A percentile compares a stretch with the other conserved stretches of the same genome.
phyloP scores from a whole-genome alignment of 2,888 invertebrate species.

The Agrochola lychnidis region DNA sequence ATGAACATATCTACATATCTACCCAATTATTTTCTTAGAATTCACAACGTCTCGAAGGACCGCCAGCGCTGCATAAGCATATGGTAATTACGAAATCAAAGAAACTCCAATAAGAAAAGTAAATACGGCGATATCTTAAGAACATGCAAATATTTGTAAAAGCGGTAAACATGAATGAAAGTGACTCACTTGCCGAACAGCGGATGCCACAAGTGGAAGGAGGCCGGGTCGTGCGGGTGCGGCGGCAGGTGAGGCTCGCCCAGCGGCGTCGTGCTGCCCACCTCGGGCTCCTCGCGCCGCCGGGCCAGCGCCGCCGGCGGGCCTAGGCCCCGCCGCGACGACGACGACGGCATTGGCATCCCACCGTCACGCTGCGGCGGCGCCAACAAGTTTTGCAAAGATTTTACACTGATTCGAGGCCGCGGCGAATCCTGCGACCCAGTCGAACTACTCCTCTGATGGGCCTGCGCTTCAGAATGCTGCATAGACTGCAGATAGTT shows the following conservation, averaged over 20 bases:
- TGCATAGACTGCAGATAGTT: slow-evolving; percentile 85
- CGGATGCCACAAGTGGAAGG: slow-evolving; percentile 95
- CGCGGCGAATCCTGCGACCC: slow-evolving; percentile 87
- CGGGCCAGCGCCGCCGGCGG: slow-evolving; percentile 85
- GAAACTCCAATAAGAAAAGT: slow-evolving; percentile 49
- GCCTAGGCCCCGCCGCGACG: slow-evolving; percentile 75
- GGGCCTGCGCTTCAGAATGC: slow-evolving; percentile 75
- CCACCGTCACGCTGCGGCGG: slow-evolving; percentile 79
- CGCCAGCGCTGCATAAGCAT: slow-evolving; percentile 27
- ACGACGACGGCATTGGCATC: slow-evolving; percentile 75
- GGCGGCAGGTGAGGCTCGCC: slow-evolving; percentile 86
- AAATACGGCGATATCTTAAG: slow-evolving; percentile 55
- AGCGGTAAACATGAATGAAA: slow-evolving; percentile 54
- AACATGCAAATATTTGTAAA: slow-evolving; percentile 59
- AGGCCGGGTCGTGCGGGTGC: slow-evolving; percentile 88
- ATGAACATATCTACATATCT: not conserved
- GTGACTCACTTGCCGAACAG: slow-evolving; percentile 95
- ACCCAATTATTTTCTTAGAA: slow-evolving; percentile 44
- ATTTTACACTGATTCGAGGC: slow-evolving; percentile 91
- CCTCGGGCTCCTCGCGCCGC: slow-evolving; percentile 91
- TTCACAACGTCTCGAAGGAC: slow-evolving; percentile 46
- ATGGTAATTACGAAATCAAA: slow-evolving; percentile 59
- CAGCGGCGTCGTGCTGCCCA: slow-evolving; percentile 92
- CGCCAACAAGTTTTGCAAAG: slow-evolving; percentile 91
- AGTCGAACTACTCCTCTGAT: slow-evolving; percentile 77